Percentiles rank a stretch among this genome's conserved stretches.
Conservation (phyloP, 2,888 invertebrate genomes). For the Hofmannophila pseudospretella region DNA sequence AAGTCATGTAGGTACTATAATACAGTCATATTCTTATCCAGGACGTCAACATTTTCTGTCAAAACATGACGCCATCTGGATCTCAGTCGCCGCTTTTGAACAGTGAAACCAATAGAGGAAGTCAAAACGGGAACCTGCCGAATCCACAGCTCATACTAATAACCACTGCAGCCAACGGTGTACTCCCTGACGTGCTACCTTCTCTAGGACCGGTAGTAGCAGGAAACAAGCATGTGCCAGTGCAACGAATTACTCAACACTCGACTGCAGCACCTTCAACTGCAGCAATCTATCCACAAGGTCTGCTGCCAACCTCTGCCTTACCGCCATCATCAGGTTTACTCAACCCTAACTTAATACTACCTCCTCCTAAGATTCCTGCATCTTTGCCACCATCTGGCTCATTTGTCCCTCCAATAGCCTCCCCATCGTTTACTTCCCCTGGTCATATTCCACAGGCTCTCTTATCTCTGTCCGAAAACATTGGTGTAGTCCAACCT, state of each 20-base stretch:
- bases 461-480: background rate
- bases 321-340: background rate
- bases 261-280: background rate
- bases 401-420: background rate
- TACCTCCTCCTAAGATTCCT: conserved; percentile 2
- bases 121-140: conserved; percentile 7
- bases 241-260: background rate
- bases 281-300: background rate
- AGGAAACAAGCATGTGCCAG: background rate
- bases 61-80: conserved; percentile 14
- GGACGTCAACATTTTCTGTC: conserved; percentile 15
- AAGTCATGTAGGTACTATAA: too few species aligned
- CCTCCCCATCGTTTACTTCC: background rate
- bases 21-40: conserved; percentile 12
- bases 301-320: background rate
- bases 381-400: background rate
- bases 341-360: background rate
- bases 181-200: conserved; percentile 20
- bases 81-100: background rate
- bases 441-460: background rate
- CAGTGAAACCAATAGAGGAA: background rate
- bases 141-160: conserved; percentile 21
- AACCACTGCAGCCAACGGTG: conserved; percentile 23
- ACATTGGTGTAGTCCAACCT: too few species aligned
- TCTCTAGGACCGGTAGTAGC: conserved; percentile 9